Conservation (phyloP, 2,113 vertebrate species). For the Bubo blakistoni region DNA sequence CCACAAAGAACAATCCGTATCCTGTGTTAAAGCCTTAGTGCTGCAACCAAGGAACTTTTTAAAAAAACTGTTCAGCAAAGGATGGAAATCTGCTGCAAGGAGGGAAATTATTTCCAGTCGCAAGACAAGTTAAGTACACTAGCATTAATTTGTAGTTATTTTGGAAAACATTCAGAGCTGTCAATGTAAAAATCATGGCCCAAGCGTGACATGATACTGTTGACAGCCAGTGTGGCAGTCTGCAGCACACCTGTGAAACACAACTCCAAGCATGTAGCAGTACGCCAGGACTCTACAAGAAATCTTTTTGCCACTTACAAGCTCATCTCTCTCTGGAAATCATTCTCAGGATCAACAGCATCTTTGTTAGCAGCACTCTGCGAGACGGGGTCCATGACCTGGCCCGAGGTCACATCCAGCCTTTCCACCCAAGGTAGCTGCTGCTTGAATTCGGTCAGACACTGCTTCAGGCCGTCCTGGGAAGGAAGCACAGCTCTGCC, state of each 20-base stretch:
- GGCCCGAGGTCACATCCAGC: conserved; percentile 83
- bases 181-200: not conserved
- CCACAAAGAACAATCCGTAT: not conserved
- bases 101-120: not conserved
- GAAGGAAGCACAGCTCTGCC: not conserved
- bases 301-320: conserved; percentile 80
- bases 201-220: not conserved
- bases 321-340: conserved; percentile 95
- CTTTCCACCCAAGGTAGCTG: conserved; percentile 90
- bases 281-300: rapidly evolving
- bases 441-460: conserved; percentile 81
- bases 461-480: conserved; percentile 84
- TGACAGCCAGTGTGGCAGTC: rapidly evolving
- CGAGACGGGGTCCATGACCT: conserved; percentile 26
- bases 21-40: not conserved
- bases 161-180: not conserved
- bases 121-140: not conserved
- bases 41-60: not conserved
- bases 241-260: not conserved
- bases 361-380: conserved; percentile 19
- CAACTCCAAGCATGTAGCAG: rapidly evolving
- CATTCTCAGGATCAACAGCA: conserved; percentile 82
- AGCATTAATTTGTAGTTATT: not conserved
- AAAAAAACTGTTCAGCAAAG: not conserved
- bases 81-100: not conserved